phyloP scores from a whole-genome alignment of 2,797 vertebrate species.

The Peromyscus melanophrys region DNA sequence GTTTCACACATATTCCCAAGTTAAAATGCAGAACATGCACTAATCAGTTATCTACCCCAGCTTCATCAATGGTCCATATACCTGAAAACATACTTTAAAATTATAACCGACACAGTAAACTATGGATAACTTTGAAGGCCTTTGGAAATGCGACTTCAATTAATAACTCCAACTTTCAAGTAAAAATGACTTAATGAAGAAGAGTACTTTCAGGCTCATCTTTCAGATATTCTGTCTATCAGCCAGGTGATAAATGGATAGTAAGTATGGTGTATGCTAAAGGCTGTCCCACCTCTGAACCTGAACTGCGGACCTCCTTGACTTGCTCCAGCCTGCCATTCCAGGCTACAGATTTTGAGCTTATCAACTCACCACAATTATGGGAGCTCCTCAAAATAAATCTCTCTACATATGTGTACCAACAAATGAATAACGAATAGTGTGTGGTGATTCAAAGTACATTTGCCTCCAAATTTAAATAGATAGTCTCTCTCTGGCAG shows the following conservation, averaged over 20 bases:
- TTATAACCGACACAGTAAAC: neutral
- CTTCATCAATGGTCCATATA: neutral
- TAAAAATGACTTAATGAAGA: slow-evolving; percentile 57
- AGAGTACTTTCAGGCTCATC: slow-evolving; percentile 74
- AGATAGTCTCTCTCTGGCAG: neutral
- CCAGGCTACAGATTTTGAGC: neutral
- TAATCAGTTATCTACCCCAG: neutral
- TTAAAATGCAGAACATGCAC: neutral
- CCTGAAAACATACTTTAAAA: neutral
- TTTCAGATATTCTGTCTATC: slow-evolving; percentile 64
- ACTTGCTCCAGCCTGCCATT: neutral
- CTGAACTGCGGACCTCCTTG: neutral
- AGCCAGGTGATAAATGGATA: slow-evolving; percentile 51
- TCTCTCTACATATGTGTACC: neutral
- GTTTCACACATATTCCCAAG: neutral
- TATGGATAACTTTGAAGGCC: neutral
- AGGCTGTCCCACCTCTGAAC: neutral
- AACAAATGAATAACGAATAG: neutral
- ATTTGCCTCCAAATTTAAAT: slow-evolving; percentile 23
- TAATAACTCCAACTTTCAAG: slow-evolving; percentile 73
- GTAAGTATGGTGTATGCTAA: neutral
- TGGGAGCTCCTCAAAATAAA: neutral
- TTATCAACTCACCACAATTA: neutral
- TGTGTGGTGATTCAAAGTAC: neutral
- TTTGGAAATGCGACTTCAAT: slow-evolving; percentile 71